Conservation (phyloP, 2,888 invertebrate genomes). For the Drosophila hamatofila region DNA sequence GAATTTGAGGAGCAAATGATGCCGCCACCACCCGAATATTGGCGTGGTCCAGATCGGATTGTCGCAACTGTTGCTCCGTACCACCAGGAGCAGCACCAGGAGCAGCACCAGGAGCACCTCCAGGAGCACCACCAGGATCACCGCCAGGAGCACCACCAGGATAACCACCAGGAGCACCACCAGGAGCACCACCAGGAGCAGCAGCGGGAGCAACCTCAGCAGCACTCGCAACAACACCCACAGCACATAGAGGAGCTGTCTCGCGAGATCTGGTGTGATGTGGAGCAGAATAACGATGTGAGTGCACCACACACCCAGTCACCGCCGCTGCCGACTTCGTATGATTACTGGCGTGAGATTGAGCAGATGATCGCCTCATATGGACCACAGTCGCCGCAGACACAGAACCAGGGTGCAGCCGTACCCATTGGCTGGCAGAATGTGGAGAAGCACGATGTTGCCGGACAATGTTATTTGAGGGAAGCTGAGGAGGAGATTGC, state of each 20-base stretch:
- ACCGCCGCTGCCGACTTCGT: neutral
- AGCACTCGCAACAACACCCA: neutral
- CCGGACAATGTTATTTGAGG: neutral
- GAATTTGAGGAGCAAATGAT: neutral
- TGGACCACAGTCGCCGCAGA: neutral
- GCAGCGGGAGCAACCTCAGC: neutral
- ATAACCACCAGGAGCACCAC: neutral
- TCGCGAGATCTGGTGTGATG: constrained; percentile 1
- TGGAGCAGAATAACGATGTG: neutral
- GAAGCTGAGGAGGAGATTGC: neutral
- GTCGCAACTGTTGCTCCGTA: neutral
- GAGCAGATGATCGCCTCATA: constrained; percentile 3
- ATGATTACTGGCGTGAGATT: constrained; percentile 13
- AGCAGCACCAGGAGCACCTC: neutral
- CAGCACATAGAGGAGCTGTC: neutral
- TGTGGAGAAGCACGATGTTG: neutral
- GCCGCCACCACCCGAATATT: neutral
- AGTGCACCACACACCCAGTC: neutral
- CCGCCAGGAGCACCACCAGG: neutral
- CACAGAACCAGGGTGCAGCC: neutral
- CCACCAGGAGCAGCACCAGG: neutral
- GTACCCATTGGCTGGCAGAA: neutral
- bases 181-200: neutral
- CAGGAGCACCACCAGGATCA: neutral
- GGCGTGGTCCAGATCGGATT: neutral